These are phyloP conservation scores for Sandelia bainsii DNA, from an alignment of 2,797 vertebrate genomes.

Conservation along the genomic window DNA sequence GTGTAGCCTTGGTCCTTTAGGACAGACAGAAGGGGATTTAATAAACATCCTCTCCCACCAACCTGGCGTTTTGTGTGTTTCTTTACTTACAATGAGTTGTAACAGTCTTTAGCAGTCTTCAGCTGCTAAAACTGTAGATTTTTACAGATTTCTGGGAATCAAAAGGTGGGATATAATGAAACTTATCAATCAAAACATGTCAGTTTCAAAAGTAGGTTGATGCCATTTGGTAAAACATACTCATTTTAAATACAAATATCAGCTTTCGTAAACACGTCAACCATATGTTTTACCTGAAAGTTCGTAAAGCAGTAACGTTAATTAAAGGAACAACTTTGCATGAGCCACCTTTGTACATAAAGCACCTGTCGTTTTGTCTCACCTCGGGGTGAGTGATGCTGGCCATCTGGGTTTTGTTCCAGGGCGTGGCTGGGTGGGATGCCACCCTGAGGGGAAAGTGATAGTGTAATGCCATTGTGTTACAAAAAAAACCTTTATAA, in stretches of 20 bases:
- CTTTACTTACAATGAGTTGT: neutral
- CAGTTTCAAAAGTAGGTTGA: neutral
- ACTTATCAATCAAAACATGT: neutral
- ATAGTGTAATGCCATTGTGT: constrained; percentile 18
- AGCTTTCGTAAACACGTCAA: neutral
- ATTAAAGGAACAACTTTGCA: neutral
- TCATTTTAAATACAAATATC: neutral
- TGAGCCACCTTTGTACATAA: neutral
- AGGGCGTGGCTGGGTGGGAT: constrained; percentile 47
- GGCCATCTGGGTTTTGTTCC: constrained; percentile 52
- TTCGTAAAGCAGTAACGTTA: neutral
- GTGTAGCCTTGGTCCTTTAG: constrained; percentile 22
- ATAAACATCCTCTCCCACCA: constrained; percentile 5
- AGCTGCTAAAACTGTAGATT: neutral
- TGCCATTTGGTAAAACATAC: neutral
- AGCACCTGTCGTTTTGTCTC: constrained; percentile 43
- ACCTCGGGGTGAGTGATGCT: constrained; percentile 59
- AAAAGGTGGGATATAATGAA: neutral
- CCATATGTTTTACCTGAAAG: neutral
- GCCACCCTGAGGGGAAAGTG: constrained; percentile 12
- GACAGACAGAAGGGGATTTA: constrained; percentile 35
- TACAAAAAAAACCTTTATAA: neutral
- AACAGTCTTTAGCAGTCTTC: neutral
- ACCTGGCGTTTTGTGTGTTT: constrained; percentile 23
- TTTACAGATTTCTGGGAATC: neutral